These are phyloP conservation scores for Gambusia holbrooki DNA, from an alignment of 2,113 vertebrate species.

Conservation along the genomic window DNA sequence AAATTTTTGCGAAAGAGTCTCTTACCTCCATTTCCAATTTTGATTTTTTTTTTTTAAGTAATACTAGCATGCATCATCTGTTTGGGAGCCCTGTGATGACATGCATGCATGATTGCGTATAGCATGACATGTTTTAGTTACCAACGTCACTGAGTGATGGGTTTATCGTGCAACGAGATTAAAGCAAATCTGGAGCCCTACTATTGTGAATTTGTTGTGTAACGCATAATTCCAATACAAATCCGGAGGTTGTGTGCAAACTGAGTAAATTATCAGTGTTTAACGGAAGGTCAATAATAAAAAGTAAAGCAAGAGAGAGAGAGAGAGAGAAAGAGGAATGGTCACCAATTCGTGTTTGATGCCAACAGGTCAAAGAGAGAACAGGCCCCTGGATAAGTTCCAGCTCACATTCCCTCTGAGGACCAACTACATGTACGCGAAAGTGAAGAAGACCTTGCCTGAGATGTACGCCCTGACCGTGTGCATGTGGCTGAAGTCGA, in stretches of 20 bases:
- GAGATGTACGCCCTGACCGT: constrained; percentile 98
- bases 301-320: too few species aligned
- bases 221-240: constrained; percentile 59
- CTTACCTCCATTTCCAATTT: constrained; percentile 11
- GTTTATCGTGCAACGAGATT: constrained; percentile 50
- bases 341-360: neutral
- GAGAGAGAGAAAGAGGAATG: neutral
- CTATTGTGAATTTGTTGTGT: constrained; percentile 70
- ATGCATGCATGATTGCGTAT: neutral
- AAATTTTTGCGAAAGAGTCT: constrained; percentile 38
- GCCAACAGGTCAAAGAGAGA: constrained; percentile 90
- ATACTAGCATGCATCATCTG: constrained; percentile 4
- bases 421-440: constrained; percentile 99
- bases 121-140: neutral
- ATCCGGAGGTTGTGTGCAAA: constrained; percentile 35
- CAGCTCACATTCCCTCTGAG: constrained; percentile 94
- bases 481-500: constrained; percentile 98
- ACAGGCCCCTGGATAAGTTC: constrained; percentile 92
- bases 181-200: constrained; percentile 55
- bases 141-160: constrained; percentile 29
- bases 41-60: neutral
- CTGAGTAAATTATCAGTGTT: neutral
- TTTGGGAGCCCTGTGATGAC: neutral
- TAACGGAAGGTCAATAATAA: neutral
- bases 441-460: constrained; percentile 94